phyloP scores from a whole-genome alignment of 53 echinoderm and acorn worm species.

The Patiria pectinifera region DNA sequence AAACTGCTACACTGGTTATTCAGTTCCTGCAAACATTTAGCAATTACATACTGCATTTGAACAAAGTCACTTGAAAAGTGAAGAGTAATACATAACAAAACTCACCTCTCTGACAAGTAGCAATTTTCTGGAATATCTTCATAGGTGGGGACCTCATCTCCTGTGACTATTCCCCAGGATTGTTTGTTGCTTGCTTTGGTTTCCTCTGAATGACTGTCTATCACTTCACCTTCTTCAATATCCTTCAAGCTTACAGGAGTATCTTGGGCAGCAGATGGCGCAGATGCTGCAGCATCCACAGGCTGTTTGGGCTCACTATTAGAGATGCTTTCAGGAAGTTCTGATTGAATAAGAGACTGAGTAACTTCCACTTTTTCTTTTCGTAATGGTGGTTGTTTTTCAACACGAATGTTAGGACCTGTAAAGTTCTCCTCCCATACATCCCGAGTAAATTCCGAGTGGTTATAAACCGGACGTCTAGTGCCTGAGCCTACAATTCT shows the following conservation, averaged over 20 bases:
- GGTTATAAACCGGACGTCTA: background rate
- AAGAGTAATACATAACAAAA: background rate
- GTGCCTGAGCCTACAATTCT: background rate
- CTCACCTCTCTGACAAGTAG: slow-evolving; percentile 95
- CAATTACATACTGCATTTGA: background rate
- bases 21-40: background rate
- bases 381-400: background rate
- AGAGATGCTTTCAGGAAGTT: background rate
- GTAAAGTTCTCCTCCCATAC: slow-evolving; percentile 33
- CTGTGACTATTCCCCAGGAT: slow-evolving; percentile 81
- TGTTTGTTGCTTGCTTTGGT: slow-evolving; percentile 27
- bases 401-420: background rate
- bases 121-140: slow-evolving; percentile 82
- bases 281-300: background rate
- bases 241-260: slow-evolving; percentile 4
- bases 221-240: slow-evolving; percentile 60
- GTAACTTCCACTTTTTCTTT: background rate
- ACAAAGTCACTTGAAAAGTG: background rate
- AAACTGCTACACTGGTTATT: too few species aligned
- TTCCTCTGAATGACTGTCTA: slow-evolving; percentile 51
- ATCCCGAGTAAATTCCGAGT: slow-evolving; percentile 22
- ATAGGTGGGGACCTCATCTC: slow-evolving; percentile 73
- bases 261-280: background rate
- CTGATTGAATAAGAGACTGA: background rate
- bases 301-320: background rate